Conservation (phyloP, 2,113 vertebrate species). For the Jaculus jaculus region DNA sequence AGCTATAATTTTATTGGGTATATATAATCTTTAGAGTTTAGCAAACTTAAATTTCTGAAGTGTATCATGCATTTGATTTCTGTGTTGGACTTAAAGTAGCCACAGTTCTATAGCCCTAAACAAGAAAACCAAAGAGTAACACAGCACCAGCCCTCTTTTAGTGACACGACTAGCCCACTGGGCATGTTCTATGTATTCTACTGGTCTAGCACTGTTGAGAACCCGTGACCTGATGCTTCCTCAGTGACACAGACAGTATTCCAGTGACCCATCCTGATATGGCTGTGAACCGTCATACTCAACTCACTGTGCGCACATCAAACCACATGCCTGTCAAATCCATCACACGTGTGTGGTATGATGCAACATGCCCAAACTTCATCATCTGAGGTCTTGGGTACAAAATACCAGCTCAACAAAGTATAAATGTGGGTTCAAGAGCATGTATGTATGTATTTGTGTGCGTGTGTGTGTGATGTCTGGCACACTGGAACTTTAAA, state of each 20-base stretch:
- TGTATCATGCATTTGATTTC: background rate
- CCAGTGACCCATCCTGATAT: background rate
- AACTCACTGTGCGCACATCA: background rate
- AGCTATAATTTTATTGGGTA: too few relatives aligned
- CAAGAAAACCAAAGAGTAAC: background rate
- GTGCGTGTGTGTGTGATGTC: too few relatives aligned
- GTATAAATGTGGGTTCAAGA: background rate
- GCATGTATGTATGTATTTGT: too few relatives aligned
- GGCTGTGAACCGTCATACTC: background rate
- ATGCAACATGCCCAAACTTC: background rate
- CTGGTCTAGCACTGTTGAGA: background rate
- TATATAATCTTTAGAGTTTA: background rate
- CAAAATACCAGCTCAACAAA: background rate
- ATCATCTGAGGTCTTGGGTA: background rate
- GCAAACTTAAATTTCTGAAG: background rate
- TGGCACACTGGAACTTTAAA: background rate
- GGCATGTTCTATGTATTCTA: rapidly evolving
- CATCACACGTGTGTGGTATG: background rate
- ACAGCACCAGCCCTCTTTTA: background rate
- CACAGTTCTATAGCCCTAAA: background rate
- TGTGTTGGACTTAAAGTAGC: slow-evolving; percentile 1
- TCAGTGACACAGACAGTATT: background rate
- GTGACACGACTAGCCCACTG: background rate
- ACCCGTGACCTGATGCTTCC: too few relatives aligned
- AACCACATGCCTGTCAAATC: background rate